A percentile compares a stretch with the other conserved stretches of the same genome.
These are phyloP conservation scores for Drosophila ohnishii DNA, from an alignment of 1,140 invertebrate species.

Conservation along the genomic window DNA sequence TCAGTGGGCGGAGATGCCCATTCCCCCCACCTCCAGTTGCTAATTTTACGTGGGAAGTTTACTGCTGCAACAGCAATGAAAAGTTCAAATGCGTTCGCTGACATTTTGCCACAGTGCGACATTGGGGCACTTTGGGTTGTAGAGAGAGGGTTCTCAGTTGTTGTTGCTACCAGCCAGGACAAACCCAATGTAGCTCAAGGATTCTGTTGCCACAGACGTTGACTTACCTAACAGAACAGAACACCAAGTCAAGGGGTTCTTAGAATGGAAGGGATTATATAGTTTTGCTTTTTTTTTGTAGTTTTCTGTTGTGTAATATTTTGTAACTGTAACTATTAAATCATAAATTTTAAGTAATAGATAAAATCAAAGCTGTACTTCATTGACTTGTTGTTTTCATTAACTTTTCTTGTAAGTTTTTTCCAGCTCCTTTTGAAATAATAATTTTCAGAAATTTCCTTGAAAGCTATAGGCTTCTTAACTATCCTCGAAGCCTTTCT, in stretches of 20 bases:
- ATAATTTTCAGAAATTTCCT: not conserved
- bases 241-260: conserved; percentile 3
- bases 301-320: conserved; percentile 3
- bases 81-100: conserved; percentile 76
- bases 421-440: not conserved
- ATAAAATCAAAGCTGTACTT: not conserved
- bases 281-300: not conserved
- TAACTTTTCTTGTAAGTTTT: too few species aligned
- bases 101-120: conserved; percentile 62
- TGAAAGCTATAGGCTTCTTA: not conserved
- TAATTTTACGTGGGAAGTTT: conserved; percentile 39
- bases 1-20: conserved; percentile 36
- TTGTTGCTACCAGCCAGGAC: conserved; percentile 22
- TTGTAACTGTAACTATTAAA: not conserved
- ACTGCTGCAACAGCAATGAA: conserved; percentile 44
- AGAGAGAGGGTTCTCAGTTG: conserved; percentile 1
- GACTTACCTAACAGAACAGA: conserved; percentile 36
- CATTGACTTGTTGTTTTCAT: not conserved
- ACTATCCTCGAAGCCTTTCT: conserved; percentile 28
- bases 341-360: not conserved
- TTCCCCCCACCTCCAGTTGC: not conserved
- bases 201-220: conserved; percentile 35
- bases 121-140: conserved; percentile 37
- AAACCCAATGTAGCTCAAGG: conserved; percentile 63
- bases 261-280: conserved; percentile 3